These are phyloP conservation scores for Leptodirus hochenwartii DNA, from an alignment of 2,888 invertebrate species.

Conservation along the genomic window DNA sequence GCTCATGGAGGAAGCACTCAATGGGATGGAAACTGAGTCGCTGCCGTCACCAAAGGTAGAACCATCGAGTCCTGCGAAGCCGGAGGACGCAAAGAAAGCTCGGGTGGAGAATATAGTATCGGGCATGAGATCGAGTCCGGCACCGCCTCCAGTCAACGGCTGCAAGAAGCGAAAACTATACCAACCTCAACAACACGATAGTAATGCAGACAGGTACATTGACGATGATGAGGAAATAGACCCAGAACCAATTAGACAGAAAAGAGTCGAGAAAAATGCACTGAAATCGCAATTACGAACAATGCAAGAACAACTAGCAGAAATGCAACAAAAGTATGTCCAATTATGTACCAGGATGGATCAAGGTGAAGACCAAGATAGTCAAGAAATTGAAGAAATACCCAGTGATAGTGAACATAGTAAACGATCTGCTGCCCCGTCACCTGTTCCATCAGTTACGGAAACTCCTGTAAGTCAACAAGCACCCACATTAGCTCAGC, in stretches of 20 bases:
- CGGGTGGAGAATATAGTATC: constrained; percentile 91
- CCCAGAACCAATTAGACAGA: constrained; percentile 62
- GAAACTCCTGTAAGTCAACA: constrained; percentile 28
- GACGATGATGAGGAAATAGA: constrained; percentile 62
- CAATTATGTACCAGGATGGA: constrained; percentile 76
- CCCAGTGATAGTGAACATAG: constrained; percentile 51
- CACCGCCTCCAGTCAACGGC: constrained; percentile 68
- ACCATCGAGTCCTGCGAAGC: constrained; percentile 37
- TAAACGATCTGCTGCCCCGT: constrained; percentile 31
- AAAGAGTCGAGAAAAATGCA: constrained; percentile 71
- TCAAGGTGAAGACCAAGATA: constrained; percentile 56
- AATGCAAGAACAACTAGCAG: constrained; percentile 77
- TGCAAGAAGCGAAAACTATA: constrained; percentile 92
- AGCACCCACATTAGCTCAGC: constrained; percentile 33
- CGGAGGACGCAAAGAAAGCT: constrained; percentile 68
- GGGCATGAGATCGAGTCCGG: constrained; percentile 78
- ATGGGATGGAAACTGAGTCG: constrained; percentile 42
- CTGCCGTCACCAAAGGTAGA: constrained; percentile 36
- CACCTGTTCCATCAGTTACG: constrained; percentile 34
- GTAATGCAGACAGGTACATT: constrained; percentile 42
- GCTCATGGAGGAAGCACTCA: constrained; percentile 40
- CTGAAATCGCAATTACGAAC: constrained; percentile 70
- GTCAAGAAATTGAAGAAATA: constrained; percentile 54
- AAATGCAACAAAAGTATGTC: constrained; percentile 82
- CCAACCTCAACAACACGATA: constrained; percentile 86